Conservation (phyloP, 2,888 invertebrate genomes). For the Ornithoptera priamus region DNA sequence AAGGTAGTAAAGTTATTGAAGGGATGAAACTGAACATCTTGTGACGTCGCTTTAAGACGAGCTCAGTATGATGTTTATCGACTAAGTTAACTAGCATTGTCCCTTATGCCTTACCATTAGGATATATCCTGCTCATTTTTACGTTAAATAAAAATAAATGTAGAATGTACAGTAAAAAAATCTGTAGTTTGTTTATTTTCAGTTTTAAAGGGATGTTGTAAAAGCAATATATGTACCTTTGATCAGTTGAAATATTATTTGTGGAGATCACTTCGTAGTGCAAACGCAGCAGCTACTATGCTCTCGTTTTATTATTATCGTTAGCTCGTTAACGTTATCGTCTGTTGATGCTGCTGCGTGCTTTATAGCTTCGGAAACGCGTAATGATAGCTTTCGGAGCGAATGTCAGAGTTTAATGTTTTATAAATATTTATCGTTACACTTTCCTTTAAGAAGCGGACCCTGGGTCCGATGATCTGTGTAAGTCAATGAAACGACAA, state of each 20-base stretch:
- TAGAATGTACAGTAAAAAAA: no score
- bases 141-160: no score
- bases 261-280: slow-evolving; percentile 8
- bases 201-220: not conserved
- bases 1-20: no score
- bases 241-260: not conserved
- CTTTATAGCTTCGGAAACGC: slow-evolving; percentile 2
- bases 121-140: no score
- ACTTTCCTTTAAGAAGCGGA: no score
- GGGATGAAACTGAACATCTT: no score
- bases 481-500: no score
- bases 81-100: no score
- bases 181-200: not conserved
- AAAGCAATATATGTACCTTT: not conserved
- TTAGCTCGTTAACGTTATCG: slow-evolving; percentile 11
- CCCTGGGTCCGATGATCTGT: no score
- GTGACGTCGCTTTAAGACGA: no score
- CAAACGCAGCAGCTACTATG: not conserved
- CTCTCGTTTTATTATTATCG: slow-evolving; percentile 9
- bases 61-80: no score
- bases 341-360: slow-evolving; percentile 3
- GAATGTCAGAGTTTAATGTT: not conserved
- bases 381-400: not conserved
- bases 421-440: not conserved
- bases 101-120: no score